Percentiles rank a stretch among this genome's conserved stretches.
Conservation (phyloP, 23 tunicate species). For the Ascidia mentula region DNA sequence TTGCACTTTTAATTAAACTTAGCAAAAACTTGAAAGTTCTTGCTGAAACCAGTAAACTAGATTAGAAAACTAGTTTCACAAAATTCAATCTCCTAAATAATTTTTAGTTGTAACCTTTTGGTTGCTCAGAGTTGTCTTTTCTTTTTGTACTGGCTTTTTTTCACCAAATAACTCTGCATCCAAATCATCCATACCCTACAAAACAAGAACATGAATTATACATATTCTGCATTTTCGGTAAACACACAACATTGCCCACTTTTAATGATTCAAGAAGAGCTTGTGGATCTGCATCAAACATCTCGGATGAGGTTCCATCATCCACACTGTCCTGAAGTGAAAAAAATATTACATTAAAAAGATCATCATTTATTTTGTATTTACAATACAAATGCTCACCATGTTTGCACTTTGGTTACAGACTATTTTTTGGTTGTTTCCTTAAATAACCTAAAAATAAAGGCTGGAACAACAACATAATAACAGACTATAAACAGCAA, state of each 20-base stretch:
- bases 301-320: neutral
- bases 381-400: neutral
- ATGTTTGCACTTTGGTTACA: neutral
- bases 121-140: too few relatives aligned
- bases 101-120: too few relatives aligned
- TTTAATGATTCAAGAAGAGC: constrained; percentile 22
- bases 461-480: neutral
- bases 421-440: neutral
- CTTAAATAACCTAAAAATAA: neutral
- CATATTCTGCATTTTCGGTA: neutral
- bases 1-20: too few relatives aligned
- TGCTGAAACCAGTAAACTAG: too few relatives aligned
- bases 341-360: neutral
- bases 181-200: constrained; percentile 52
- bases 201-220: neutral
- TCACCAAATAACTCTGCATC: constrained; percentile 64
- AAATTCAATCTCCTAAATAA: too few relatives aligned
- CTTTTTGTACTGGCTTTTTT: constrained; percentile 10
- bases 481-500: neutral
- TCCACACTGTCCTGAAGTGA: neutral
- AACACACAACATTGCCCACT: neutral
- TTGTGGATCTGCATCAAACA: constrained; percentile 41
- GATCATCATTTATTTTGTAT: neutral
- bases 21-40: too few relatives aligned
- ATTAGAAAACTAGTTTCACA: too few relatives aligned